Percentiles rank a stretch among this genome's conserved stretches.
phyloP scores from a whole-genome alignment of 2,797 vertebrate species.

The Streptopelia turtur region DNA sequence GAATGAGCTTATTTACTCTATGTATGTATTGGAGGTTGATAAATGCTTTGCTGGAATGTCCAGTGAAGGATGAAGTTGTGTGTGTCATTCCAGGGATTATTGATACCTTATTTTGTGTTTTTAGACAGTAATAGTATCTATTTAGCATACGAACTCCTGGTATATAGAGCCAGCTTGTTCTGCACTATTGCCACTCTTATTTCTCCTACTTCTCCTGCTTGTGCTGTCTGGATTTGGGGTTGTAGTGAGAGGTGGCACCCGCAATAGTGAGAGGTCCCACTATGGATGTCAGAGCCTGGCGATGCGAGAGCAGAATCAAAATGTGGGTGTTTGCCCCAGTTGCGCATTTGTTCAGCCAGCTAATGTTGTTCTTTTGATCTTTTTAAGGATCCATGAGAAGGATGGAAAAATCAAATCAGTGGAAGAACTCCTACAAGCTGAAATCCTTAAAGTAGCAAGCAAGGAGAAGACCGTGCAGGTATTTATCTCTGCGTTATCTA shows the following conservation, averaged over 20 bases:
- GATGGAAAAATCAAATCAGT: conserved; percentile 87
- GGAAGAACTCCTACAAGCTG: conserved; percentile 86
- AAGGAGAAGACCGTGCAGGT: conserved; percentile 88
- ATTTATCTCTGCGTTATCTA: not conserved
- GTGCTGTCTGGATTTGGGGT: not conserved
- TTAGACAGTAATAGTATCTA: not conserved
- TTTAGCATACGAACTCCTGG: not conserved
- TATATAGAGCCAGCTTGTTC: not conserved
- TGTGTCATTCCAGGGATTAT: not conserved
- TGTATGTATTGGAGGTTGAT: not conserved
- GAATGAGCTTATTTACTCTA: not conserved
- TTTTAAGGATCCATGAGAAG: conserved; percentile 87
- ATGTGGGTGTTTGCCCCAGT: not conserved
- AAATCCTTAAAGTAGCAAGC: conserved; percentile 81
- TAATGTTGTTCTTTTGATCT: not conserved
- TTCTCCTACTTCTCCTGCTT: not conserved
- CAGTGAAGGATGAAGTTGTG: not conserved
- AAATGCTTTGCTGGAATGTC: not conserved
- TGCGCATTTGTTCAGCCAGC: fast-evolving
- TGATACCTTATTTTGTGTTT: not conserved
- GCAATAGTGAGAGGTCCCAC: not conserved
- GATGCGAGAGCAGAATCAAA: not conserved
- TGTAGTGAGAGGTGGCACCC: not conserved
- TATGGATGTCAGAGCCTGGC: not conserved
- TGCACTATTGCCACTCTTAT: not conserved